These are phyloP conservation scores for Pegoplata infirma DNA, from an alignment of 2,888 invertebrate species.

Conservation along the genomic window DNA sequence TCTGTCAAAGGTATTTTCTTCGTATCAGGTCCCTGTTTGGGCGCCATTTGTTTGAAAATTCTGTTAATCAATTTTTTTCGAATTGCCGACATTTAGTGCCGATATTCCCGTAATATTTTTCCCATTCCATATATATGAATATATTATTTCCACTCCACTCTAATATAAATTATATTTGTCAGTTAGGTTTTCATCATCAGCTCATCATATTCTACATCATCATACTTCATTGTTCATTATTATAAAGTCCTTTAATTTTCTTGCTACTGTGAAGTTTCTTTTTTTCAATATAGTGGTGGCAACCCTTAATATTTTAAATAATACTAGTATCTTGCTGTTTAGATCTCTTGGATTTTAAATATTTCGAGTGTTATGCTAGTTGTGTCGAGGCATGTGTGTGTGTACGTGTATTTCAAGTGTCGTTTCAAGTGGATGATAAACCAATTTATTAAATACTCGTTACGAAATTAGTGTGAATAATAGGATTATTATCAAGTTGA, in stretches of 20 bases:
- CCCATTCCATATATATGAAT: too few species aligned
- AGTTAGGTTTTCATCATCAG: too few species aligned
- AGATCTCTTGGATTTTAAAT: slow-evolving; percentile 6
- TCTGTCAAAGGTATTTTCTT: too few species aligned
- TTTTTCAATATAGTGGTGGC: not conserved
- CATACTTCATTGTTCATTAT: too few species aligned
- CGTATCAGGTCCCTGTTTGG: too few species aligned
- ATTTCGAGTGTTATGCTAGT: not conserved
- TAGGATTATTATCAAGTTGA: slow-evolving; percentile 66
- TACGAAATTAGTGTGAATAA: slow-evolving; percentile 69
- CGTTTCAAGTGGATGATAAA: slow-evolving; percentile 61
- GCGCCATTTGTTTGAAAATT: too few species aligned
- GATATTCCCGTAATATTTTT: too few species aligned
- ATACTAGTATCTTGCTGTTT: not conserved
- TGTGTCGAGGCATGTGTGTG: not conserved
- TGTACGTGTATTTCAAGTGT: slow-evolving; percentile 37
- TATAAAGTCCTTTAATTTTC: not conserved
- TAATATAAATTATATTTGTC: too few species aligned
- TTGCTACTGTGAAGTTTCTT: slow-evolving; percentile 17
- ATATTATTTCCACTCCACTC: too few species aligned
- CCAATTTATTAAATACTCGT: slow-evolving; percentile 60
- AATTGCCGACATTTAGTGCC: too few species aligned
- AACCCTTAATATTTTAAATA: slow-evolving; percentile 29
- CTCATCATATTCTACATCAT: too few species aligned
- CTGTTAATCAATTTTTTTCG: too few species aligned